Conservation (phyloP, 2,888 invertebrate species). For the Chironomus tentans region DNA sequence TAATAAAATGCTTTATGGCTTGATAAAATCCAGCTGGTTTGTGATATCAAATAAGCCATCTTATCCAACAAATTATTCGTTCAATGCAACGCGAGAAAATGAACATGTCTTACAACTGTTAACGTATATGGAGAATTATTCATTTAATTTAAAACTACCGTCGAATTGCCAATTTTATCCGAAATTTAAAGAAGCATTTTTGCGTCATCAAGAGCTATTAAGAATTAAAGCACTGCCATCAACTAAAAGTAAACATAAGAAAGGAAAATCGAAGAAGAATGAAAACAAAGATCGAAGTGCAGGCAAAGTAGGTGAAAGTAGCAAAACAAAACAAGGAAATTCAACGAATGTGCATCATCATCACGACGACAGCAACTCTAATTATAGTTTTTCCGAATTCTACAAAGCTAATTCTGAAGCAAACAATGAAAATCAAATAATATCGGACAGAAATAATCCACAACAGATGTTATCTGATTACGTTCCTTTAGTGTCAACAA, state of each 20-base stretch:
- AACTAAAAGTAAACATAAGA: no score
- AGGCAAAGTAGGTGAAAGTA: no score
- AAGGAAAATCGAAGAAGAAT: no score
- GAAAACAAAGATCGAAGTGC: no score
- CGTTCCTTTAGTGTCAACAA: not conserved
- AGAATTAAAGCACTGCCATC: no score
- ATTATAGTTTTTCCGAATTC: conserved; percentile 42
- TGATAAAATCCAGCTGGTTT: not conserved
- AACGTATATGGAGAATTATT: not conserved
- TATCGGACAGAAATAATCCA: no score
- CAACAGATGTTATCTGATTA: not conserved
- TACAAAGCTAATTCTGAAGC: conserved; percentile 29
- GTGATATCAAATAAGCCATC: conserved; percentile 36
- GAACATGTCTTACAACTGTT: not conserved
- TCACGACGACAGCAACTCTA: conserved; percentile 38
- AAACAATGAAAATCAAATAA: not conserved
- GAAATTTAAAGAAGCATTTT: not conserved
- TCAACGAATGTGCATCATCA: no score
- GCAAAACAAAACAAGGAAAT: not conserved
- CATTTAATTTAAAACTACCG: conserved; percentile 1
- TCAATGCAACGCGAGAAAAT: not conserved
- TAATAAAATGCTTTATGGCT: conserved; percentile 28
- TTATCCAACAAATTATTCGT: conserved; percentile 30
- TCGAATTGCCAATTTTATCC: conserved; percentile 9
- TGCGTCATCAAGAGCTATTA: no score